Base-by-base conservation (phyloP, 2,888 invertebrate genomes). In the Galeopsomyia nigrocyanea region DNA sequence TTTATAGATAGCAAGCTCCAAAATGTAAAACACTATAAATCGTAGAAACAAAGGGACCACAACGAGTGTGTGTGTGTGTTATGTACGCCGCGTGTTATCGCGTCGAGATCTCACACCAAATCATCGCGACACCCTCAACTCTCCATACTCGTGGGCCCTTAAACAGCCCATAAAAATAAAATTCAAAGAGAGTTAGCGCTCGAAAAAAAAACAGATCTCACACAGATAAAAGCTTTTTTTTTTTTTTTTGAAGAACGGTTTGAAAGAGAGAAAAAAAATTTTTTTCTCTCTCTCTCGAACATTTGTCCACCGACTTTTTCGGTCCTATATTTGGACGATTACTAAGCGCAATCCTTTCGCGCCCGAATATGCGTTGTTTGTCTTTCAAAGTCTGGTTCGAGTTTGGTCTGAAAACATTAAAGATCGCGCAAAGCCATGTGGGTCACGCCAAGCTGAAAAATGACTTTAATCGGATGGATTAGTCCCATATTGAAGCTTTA, bases 281-380 rank as follows among this genome's bases (percentile, higher is more conserved):
- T 53, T 21, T 7, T 7, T 6, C 47, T 14, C 10, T 10, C 19
- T 49, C 26, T 26, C 2, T 39, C 7, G 16, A 21, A 14, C 46
- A 51, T 39, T 57, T 21, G 51, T 47, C 39, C 51, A 39, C 31
- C 39, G 50, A 49, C n/a, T 13, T 50, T n/a, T 31, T 50, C 62
- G 31, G 1, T 13, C 56, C 68, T 62, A 56, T 62, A 68, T 68
- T 68, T 56, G 68, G 55, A 68, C 22, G 47, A 68, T 68, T 68
- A 55, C 61, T 50, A 68, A 68, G 53, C 61, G 46, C 55, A 64
- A 58, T 50, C 66, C 66, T 58, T 58, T 58, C 46, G 9, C 47
- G 10, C 50, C 17, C 46, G n/a, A 22, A 13, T 64, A 53, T 53
- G 14, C 21, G 21, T 9, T 16, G 2, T 16, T 2, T 21, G 16